Evolutionary conservation across 2,113 vertebrate species (phyloP).

Genomic region (Phylloscopus whistleri): DNA sequence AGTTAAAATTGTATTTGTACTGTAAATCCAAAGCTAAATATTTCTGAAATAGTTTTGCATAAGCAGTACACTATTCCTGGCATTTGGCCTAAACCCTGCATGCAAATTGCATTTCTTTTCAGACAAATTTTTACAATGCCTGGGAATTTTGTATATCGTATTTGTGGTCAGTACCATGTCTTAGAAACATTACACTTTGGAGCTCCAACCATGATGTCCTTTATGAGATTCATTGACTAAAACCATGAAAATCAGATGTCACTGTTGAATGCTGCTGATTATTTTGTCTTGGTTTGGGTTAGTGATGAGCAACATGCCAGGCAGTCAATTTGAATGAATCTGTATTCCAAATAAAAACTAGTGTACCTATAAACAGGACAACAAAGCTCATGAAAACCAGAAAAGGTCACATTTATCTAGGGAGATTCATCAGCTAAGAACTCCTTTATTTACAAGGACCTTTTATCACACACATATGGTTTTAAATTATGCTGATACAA

Average conservation of each 20-base stretch:
- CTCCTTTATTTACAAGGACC: background rate
- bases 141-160: background rate
- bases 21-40: background rate
- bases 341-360: background rate
- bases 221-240: background rate
- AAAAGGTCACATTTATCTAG: background rate
- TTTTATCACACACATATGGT: background rate
- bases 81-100: background rate
- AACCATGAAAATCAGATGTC: slow-evolving; percentile 17
- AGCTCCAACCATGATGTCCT: background rate
- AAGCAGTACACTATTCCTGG: background rate
- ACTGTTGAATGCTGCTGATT: background rate
- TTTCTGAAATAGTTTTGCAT: background rate
- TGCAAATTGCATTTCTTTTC: background rate
- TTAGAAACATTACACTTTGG: background rate
- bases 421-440: background rate
- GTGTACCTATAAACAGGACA: background rate
- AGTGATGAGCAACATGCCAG: background rate
- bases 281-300: slow-evolving; percentile 12
- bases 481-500: background rate
- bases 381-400: background rate
- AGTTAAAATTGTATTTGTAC: background rate
- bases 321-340: background rate
- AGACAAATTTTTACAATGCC: background rate
- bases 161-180: background rate